A percentile compares a stretch with the other conserved stretches of the same genome.
phyloP scores from a whole-genome alignment of 2,888 invertebrate genomes.

The Sinhomidia bicolor region DNA sequence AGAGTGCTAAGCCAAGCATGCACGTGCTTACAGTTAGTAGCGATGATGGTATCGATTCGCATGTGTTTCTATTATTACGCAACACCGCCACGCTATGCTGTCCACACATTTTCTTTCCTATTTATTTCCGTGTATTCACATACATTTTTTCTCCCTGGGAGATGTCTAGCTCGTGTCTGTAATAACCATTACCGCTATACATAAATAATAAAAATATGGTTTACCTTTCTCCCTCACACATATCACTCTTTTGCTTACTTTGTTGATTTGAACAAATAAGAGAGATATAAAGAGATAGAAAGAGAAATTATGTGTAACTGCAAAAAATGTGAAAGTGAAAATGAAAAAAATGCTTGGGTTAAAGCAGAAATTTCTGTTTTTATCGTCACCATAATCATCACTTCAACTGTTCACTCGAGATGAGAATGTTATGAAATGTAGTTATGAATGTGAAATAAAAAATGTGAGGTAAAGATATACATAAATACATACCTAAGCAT shows the following conservation, averaged over 20 bases:
- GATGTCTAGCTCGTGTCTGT: not conserved
- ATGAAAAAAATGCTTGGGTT: conserved; percentile 10
- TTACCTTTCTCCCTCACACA: not conserved
- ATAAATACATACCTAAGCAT: too few relatives aligned
- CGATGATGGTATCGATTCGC: conserved; percentile 3
- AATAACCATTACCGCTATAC: not conserved
- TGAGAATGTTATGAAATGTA: not conserved
- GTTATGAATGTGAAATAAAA: not conserved
- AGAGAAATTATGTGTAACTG: not conserved
- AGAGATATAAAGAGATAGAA: too few relatives aligned
- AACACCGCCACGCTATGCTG: not conserved
- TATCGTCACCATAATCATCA: conserved; percentile 17
- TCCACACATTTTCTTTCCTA: not conserved
- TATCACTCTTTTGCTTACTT: not conserved
- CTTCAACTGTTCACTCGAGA: not conserved
- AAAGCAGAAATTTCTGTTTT: conserved; percentile 19
- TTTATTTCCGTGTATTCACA: not conserved
- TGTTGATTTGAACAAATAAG: not conserved
- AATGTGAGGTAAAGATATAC: not conserved
- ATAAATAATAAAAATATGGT: not conserved
- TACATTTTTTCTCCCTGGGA: not conserved
- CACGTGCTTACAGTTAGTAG: conserved; percentile 22
- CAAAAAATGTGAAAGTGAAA: not conserved
- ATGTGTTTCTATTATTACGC: conserved; percentile 9
- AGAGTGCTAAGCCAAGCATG: conserved; percentile 21